A percentile compares a stretch with the other conserved stretches of the same genome.
Evolutionary conservation across 1,140 invertebrate species (phyloP).

Genomic region (Mercenaria mercenaria): DNA sequence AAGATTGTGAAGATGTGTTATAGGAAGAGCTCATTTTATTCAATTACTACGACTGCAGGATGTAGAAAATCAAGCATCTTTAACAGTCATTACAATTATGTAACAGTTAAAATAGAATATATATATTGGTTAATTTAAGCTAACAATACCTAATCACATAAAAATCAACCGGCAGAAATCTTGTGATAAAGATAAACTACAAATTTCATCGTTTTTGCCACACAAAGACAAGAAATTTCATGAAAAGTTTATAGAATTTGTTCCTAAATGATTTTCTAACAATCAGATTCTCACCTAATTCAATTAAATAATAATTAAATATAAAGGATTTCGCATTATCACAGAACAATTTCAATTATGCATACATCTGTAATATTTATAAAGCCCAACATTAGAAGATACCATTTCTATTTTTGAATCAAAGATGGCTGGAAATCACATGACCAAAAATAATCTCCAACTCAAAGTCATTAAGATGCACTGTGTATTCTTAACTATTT

Average conservation of each 20-base stretch:
- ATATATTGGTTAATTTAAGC: too few relatives aligned
- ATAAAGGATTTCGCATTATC: constrained; percentile 10
- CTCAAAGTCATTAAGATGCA: background rate
- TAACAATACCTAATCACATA: background rate
- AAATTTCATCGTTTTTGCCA: background rate
- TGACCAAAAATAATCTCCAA: background rate
- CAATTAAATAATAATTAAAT: constrained; percentile 8
- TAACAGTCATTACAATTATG: too few relatives aligned
- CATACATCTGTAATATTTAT: background rate
- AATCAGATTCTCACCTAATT: background rate
- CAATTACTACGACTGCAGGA: too few relatives aligned
- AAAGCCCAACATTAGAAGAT: too few relatives aligned
- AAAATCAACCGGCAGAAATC: too few relatives aligned
- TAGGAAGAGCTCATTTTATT: too few relatives aligned
- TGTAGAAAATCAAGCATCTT: too few relatives aligned
- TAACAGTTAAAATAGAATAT: too few relatives aligned
- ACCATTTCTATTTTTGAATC: background rate
- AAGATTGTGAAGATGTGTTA: too few relatives aligned
- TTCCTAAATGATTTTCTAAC: background rate
- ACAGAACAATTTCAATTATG: constrained; percentile 8
- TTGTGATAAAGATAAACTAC: background rate
- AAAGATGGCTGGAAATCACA: background rate
- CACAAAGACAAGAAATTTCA: background rate
- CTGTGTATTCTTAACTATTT: too few relatives aligned
- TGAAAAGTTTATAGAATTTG: background rate